phyloP scores from a whole-genome alignment of 2,797 vertebrate genomes.

The Lindbergichthys nudifrons region DNA sequence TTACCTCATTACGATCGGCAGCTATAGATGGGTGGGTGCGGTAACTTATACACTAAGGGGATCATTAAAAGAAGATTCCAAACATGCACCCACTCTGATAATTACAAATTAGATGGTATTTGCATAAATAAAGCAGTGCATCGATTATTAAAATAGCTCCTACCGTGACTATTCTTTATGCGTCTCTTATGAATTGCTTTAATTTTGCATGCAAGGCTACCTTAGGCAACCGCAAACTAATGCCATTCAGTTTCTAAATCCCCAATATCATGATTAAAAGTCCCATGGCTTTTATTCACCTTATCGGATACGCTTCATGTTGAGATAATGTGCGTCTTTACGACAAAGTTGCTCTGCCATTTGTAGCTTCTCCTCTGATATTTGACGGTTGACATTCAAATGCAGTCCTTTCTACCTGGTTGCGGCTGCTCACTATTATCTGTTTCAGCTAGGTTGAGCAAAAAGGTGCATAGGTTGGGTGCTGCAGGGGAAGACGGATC shows the following conservation, averaged over 20 bases:
- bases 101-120: slow-evolving; percentile 74
- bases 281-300: slow-evolving; percentile 69
- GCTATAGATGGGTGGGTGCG: slow-evolving; percentile 41
- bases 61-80: slow-evolving; percentile 63
- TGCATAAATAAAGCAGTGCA: slow-evolving; percentile 75
- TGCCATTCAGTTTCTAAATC: slow-evolving; percentile 70
- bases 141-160: slow-evolving; percentile 75
- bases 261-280: slow-evolving; percentile 78
- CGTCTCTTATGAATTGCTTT: slow-evolving; percentile 68
- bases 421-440: slow-evolving; percentile 68
- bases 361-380: slow-evolving; percentile 77
- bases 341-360: slow-evolving; percentile 67
- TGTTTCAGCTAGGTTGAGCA: slow-evolving; percentile 69
- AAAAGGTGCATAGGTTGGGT: slow-evolving; percentile 72
- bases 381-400: slow-evolving; percentile 85
- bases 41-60: slow-evolving; percentile 50
- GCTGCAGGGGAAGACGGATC: slow-evolving; percentile 68
- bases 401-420: slow-evolving; percentile 64
- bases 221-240: slow-evolving; percentile 72
- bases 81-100: slow-evolving; percentile 71
- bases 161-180: slow-evolving; percentile 65
- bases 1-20: slow-evolving; percentile 50
- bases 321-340: slow-evolving; percentile 73
- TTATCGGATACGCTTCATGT: slow-evolving; percentile 71
- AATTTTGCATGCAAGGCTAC: slow-evolving; percentile 64